A percentile compares a stretch with the other conserved stretches of the same genome.
Conservation (phyloP, 1,140 invertebrate species). For the Anadara kagoshimensis region DNA sequence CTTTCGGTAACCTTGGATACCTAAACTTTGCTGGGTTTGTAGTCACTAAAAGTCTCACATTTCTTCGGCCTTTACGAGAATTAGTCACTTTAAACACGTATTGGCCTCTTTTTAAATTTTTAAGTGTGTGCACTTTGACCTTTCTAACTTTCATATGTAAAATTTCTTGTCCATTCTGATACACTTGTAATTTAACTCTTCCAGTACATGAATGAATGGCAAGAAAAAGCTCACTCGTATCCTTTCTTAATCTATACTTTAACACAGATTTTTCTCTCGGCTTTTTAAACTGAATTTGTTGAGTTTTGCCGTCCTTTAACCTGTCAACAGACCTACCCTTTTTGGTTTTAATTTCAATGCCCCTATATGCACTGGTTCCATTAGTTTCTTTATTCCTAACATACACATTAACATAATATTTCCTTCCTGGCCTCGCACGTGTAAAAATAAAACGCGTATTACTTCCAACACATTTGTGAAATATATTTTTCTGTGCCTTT, state of each 20-base stretch:
- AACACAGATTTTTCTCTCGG: conserved; percentile 14
- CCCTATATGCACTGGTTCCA: conserved; percentile 56
- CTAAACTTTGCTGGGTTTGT: conserved; percentile 47
- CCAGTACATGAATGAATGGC: conserved; percentile 36
- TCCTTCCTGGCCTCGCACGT: conserved; percentile 52
- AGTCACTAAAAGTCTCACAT: conserved; percentile 50
- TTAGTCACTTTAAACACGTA: conserved; percentile 54
- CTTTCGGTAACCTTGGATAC: conserved; percentile 57
- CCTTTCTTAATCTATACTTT: conserved; percentile 23
- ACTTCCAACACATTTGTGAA: conserved; percentile 61
- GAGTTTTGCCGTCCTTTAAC: conserved; percentile 49
- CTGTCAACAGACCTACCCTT: conserved; percentile 25
- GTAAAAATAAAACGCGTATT: conserved; percentile 63
- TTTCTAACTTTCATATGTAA: conserved; percentile 16
- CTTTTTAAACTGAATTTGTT: conserved; percentile 46
- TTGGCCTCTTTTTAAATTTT: conserved; percentile 42
- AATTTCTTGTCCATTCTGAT: neutral
- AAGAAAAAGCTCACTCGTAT: conserved; percentile 31
- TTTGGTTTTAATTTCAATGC: conserved; percentile 52
- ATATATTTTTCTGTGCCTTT: conserved; percentile 43
- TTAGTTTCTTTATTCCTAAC: conserved; percentile 59
- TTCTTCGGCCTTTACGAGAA: conserved; percentile 40
- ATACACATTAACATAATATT: conserved; percentile 71
- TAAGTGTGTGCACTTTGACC: conserved; percentile 48
- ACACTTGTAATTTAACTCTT: conserved; percentile 30